Conservation (phyloP, 2,888 invertebrate genomes). For the Exephanes ischioxanthus region DNA sequence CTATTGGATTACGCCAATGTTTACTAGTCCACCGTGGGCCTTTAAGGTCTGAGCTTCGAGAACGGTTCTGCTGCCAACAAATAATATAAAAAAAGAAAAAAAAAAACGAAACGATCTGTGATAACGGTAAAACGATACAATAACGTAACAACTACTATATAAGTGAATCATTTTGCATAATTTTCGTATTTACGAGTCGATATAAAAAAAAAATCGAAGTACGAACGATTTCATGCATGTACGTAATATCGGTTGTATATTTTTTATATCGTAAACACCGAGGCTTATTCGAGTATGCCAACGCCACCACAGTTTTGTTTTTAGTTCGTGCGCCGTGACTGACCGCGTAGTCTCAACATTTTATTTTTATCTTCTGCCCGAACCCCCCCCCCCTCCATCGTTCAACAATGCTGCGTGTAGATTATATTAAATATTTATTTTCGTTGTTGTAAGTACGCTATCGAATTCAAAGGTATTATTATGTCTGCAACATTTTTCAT, state of each 20-base stretch:
- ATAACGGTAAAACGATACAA: conserved; percentile 84
- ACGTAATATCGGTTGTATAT: conserved; percentile 59
- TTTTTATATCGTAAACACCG: conserved; percentile 62
- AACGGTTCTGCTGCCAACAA: conserved; percentile 79
- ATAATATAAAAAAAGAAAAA: conserved; percentile 39
- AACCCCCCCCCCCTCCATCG: background rate
- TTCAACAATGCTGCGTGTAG: conserved; percentile 39
- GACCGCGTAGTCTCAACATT: conserved; percentile 3
- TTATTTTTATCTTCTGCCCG: background rate
- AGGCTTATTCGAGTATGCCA: conserved; percentile 24
- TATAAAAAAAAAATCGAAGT: conserved; percentile 11
- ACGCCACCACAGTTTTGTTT: background rate
- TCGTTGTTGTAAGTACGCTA: conserved; percentile 18
- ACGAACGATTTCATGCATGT: conserved; percentile 43
- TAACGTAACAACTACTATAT: conserved; percentile 80
- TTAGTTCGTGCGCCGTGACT: background rate
- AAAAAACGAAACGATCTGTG: conserved; percentile 82
- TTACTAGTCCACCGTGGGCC: conserved; percentile 80
- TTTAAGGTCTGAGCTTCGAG: conserved; percentile 75
- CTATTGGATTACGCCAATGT: conserved; percentile 72
- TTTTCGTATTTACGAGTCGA: conserved; percentile 59
- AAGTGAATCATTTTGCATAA: conserved; percentile 66
- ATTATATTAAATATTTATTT: conserved; percentile 47
- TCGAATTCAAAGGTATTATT: conserved; percentile 6
- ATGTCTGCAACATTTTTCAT: background rate